A percentile compares a stretch with the other conserved stretches of the same genome.
phyloP scores from a whole-genome alignment of 2,113 vertebrate species.

The Dendrocopos noguchii region DNA sequence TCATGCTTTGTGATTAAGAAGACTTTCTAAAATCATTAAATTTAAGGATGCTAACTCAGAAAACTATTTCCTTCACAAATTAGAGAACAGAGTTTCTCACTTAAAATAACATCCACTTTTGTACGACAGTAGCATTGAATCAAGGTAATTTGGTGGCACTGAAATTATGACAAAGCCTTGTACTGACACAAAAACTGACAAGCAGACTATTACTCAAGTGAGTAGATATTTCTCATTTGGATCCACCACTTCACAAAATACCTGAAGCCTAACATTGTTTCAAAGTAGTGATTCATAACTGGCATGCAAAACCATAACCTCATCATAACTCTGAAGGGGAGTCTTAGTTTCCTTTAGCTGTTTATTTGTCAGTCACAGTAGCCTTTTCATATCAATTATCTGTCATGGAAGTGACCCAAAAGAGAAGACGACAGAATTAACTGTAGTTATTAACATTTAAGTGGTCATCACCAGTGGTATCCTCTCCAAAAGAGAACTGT shows the following conservation, averaged over 20 bases:
- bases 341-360: neutral
- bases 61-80: slow-evolving; percentile 47
- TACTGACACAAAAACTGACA: slow-evolving; percentile 50
- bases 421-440: neutral
- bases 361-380: neutral
- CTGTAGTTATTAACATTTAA: neutral
- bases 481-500: neutral
- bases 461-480: neutral
- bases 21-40: slow-evolving; percentile 2
- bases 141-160: slow-evolving; percentile 47
- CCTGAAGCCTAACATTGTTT: neutral
- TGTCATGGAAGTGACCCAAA: neutral
- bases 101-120: slow-evolving; percentile 67
- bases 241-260: slow-evolving; percentile 2
- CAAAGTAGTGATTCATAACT: slow-evolving; percentile 37
- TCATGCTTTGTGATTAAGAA: neutral
- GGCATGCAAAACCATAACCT: neutral
- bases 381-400: neutral
- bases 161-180: slow-evolving; percentile 54
- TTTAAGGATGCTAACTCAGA: slow-evolving; percentile 43
- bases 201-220: neutral
- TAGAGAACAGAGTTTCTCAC: slow-evolving; percentile 58
- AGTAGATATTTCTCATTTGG: neutral
- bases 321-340: neutral
- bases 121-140: slow-evolving; percentile 50